Evolutionary conservation across 2,797 vertebrate species (phyloP).

Genomic region (Chaunax sp.): DNA sequence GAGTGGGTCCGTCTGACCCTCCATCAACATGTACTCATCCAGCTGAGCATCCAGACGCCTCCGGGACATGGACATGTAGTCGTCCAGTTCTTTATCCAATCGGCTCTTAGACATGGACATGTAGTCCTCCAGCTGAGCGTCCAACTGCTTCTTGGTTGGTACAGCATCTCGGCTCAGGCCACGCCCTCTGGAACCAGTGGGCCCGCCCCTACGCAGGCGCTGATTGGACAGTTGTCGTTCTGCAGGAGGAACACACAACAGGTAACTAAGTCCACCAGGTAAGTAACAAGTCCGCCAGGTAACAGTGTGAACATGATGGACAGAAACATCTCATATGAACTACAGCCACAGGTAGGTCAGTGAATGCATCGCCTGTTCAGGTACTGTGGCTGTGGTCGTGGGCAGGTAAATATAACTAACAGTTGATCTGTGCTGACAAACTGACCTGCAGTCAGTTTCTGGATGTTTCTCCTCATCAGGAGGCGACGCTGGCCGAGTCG

Average conservation of each 20-base stretch:
- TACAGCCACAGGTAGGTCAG: no score
- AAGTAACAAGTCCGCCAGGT: no score
- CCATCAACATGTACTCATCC: slow-evolving; percentile 61
- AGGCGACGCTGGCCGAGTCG: neutral
- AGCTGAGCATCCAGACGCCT: slow-evolving; percentile 38
- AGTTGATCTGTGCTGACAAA: neutral
- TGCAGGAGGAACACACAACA: slow-evolving; percentile 6
- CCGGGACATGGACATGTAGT: slow-evolving; percentile 62
- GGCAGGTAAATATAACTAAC: no score
- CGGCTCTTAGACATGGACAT: slow-evolving; percentile 83
- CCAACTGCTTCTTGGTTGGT: slow-evolving; percentile 88
- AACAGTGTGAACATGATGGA: no score
- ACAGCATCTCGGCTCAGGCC: slow-evolving; percentile 63
- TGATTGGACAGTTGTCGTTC: neutral
- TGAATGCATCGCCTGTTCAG: no score
- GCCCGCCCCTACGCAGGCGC: slow-evolving; percentile 63
- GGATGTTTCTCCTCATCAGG: neutral
- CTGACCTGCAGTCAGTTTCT: slow-evolving; percentile 7
- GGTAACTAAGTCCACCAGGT: no score
- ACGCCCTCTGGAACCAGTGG: slow-evolving; percentile 35
- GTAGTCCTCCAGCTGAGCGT: slow-evolving; percentile 90
- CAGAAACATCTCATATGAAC: no score
- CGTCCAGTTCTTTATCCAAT: slow-evolving; percentile 73
- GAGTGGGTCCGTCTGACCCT: neutral
- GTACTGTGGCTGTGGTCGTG: no score